Percentiles rank a stretch among this genome's conserved stretches.
These are phyloP conservation scores for Labeo catla DNA, from an alignment of 2,113 vertebrate genomes.

Conservation along the genomic window DNA sequence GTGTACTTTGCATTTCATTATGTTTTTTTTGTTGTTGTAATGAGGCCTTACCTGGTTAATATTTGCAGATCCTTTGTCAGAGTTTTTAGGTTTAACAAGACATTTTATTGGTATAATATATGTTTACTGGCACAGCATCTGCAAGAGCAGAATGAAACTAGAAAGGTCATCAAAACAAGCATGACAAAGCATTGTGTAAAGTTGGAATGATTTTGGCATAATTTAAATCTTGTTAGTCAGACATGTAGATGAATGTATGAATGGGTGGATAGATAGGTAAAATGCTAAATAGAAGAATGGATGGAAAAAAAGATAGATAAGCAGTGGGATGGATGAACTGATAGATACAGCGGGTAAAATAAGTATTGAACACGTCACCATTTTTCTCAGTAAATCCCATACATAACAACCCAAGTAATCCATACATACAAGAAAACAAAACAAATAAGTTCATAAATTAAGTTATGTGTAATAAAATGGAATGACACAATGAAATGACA, in stretches of 20 bases:
- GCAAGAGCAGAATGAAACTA: too few relatives aligned
- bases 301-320: neutral
- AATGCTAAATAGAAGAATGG: neutral
- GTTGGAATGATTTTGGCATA: too few relatives aligned
- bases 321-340: neutral
- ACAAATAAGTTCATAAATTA: too few relatives aligned
- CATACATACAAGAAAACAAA: too few relatives aligned
- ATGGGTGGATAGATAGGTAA: neutral
- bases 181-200: neutral
- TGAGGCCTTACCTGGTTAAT: neutral
- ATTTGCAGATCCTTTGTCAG: neutral
- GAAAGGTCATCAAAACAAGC: neutral
- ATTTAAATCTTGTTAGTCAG: neutral
- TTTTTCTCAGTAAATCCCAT: too few relatives aligned
- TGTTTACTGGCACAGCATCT: neutral
- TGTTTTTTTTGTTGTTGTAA: neutral
- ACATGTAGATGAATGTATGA: neutral
- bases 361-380: too few relatives aligned
- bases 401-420: too few relatives aligned
- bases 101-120: neutral
- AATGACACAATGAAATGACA: too few relatives aligned
- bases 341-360: neutral
- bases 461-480: too few relatives aligned
- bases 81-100: neutral
- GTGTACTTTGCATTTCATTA: neutral